A percentile compares a stretch with the other conserved stretches of the same genome.
phyloP scores from a whole-genome alignment of 2,888 invertebrate genomes.

The Dynastes hyllus region DNA sequence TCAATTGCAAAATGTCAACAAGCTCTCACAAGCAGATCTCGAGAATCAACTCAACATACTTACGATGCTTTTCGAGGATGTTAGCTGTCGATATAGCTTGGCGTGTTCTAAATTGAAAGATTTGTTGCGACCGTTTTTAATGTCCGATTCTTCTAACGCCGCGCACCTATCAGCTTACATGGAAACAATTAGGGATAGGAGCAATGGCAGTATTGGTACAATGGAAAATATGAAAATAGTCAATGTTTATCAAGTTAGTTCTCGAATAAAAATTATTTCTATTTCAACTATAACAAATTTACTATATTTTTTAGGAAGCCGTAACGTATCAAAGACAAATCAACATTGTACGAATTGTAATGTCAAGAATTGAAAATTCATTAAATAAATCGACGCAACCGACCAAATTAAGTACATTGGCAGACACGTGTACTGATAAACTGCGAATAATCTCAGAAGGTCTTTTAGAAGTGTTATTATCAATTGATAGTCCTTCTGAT shows the following conservation, averaged over 20 bases:
- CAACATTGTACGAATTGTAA: constrained; percentile 86
- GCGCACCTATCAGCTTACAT: constrained; percentile 90
- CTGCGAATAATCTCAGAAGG: constrained; percentile 87
- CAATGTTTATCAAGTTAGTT: constrained; percentile 72
- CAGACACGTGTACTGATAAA: constrained; percentile 86
- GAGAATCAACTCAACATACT: constrained; percentile 79
- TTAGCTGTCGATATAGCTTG: constrained; percentile 86
- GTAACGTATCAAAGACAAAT: constrained; percentile 91
- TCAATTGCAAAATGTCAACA: constrained; percentile 63
- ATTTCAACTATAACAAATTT: neutral
- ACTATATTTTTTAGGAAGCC: constrained; percentile 78
- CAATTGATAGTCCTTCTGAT: constrained; percentile 63
- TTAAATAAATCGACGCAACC: constrained; percentile 55
- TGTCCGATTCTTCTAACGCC: constrained; percentile 86
- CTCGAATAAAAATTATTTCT: neutral
- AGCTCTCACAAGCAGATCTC: constrained; percentile 66
- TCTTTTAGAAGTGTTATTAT: constrained; percentile 85
- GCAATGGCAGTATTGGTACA: constrained; percentile 60
- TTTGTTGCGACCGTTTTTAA: constrained; percentile 83
- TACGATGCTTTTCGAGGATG: constrained; percentile 84
- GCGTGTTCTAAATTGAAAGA: constrained; percentile 89
- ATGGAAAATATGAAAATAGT: constrained; percentile 72
- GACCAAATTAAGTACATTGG: constrained; percentile 59
- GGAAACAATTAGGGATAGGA: constrained; percentile 70
- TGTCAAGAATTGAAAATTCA: constrained; percentile 80